Percentiles rank a stretch among this genome's conserved stretches.
Evolutionary conservation across 2,797 vertebrate genomes (phyloP).

Genomic region (Nannoperca australis): DNA sequence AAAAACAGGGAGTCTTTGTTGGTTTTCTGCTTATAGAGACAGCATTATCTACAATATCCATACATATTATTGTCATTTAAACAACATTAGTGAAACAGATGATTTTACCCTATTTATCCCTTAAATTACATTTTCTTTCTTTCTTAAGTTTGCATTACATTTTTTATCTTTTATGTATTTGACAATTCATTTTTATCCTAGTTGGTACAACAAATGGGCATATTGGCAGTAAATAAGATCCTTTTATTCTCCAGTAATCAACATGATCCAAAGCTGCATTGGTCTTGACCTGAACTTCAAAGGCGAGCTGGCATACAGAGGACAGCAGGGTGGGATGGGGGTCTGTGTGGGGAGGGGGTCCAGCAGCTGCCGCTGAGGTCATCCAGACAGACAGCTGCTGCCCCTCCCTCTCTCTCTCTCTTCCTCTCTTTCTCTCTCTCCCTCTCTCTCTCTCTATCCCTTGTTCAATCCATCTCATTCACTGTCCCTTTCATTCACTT

Average conservation of each 20-base stretch:
- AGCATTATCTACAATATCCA: not conserved
- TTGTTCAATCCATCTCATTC: conserved; percentile 30
- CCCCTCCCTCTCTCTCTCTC: conserved; percentile 24
- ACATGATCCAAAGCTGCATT: conserved; percentile 63
- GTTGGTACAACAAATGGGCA: not conserved
- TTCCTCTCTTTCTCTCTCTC: not conserved
- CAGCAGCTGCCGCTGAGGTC: conserved; percentile 81
- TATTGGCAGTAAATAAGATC: conserved; percentile 3
- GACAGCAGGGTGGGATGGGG: conserved; percentile 14
- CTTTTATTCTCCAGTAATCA: conserved; percentile 46
- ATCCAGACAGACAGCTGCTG: conserved; percentile 77
- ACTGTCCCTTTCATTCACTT: conserved; percentile 54
- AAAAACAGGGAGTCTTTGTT: not conserved
- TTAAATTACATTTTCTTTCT: not conserved
- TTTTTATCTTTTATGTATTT: too few relatives aligned
- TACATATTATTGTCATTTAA: not conserved
- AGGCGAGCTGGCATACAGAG: conserved; percentile 69
- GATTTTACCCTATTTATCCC: not conserved
- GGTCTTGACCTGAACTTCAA: conserved; percentile 72
- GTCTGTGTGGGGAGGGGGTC: not conserved
- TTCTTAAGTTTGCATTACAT: not conserved
- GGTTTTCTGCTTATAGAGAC: not conserved
- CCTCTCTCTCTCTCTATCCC: not conserved
- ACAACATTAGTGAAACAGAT: not conserved
- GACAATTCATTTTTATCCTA: not conserved